Percentiles rank a stretch among this genome's conserved stretches.
These are phyloP conservation scores for Ernsta delagoae DNA, from an alignment of 2,888 invertebrate species.

Conservation along the genomic window DNA sequence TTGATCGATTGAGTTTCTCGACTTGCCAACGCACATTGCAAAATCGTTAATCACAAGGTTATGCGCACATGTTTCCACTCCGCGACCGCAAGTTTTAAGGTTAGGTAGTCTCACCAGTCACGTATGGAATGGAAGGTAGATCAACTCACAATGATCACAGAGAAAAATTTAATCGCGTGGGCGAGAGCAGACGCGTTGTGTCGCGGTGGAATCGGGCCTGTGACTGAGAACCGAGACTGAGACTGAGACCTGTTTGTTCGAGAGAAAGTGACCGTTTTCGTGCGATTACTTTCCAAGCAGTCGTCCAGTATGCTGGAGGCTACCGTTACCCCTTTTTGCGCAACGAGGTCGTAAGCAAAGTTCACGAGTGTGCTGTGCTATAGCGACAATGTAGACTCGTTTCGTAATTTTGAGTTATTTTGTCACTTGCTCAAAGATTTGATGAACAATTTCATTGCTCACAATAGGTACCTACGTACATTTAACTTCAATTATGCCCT, in stretches of 20 bases:
- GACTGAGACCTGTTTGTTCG: constrained; percentile 65
- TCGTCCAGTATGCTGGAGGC: constrained; percentile 60
- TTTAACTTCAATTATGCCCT: not conserved
- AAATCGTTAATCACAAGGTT: constrained; percentile 49
- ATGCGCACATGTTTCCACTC: constrained; percentile 40
- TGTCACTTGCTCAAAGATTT: constrained; percentile 7
- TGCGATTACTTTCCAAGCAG: constrained; percentile 75
- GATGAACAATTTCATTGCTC: not conserved
- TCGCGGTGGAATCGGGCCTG: constrained; percentile 55
- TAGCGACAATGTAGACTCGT: constrained; percentile 49
- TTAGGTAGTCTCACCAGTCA: too few species aligned
- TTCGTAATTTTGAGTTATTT: constrained; percentile 23
- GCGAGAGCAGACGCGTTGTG: constrained; percentile 50
- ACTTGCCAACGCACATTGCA: constrained; percentile 47
- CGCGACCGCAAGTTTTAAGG: constrained; percentile 39
- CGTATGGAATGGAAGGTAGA: constrained; percentile 30
- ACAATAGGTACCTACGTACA: not conserved
- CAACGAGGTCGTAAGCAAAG: constrained; percentile 68
- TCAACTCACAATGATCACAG: constrained; percentile 34
- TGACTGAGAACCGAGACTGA: constrained; percentile 34
- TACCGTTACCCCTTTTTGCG: constrained; percentile 76
- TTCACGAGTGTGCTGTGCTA: constrained; percentile 49
- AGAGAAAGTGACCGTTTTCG: constrained; percentile 79
- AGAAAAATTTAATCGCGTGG: constrained; percentile 18
- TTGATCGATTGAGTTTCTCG: constrained; percentile 40